Evolutionary conservation across 2,888 invertebrate genomes (phyloP), one percentile per base, ranked within the genome.

Genomic region (Alloplasta piceator): DNA sequence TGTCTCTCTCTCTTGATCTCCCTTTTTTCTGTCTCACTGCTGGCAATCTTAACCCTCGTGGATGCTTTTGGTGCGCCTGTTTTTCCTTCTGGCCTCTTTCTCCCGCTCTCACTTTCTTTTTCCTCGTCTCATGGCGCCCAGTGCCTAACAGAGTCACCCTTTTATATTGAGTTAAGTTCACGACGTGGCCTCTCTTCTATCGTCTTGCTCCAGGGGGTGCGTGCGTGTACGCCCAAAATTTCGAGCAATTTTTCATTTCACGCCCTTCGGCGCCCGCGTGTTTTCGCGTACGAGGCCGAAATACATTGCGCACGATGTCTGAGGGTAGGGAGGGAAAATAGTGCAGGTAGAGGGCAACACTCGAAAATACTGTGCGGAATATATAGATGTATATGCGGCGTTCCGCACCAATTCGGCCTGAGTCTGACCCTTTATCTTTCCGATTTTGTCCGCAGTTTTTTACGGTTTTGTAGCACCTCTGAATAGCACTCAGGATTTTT

Each of bases 191-290:
- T 73, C 41, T 6, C 43, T 14, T 14, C 73, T 58, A 41, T 63
- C 39, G n/a, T 46, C 46, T 46, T 58, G 61, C 68, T 55, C 61
- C 61, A 36, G 55, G 60, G 63, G 48, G 46, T 43, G 46, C 36
- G 1, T 68, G 12, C 43, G 7, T 39, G 71, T 36, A 72, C 76
- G 75, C 82, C 68, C 74, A 82, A 84, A 85, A 86, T 85, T 86
- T 84, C 82, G 36, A 82, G 78, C 85, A 71, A 86, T 86, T 86
- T 86, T 86, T 86, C 85, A 86, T 85, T 80, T 81, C 83, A 78
- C 78, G 73, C 80, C 82, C 80, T 76, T 52, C 50, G 26, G 78
- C 74, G 16, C 38, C 58, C 36, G 58, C 58, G 56, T 66, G 50
- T 72, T 75, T 75, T 75, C 67, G 63, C 66, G 79, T 60, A 66